These are phyloP conservation scores for Anoplopoma fimbria DNA, from an alignment of 2,113 vertebrate species.

Conservation along the genomic window DNA sequence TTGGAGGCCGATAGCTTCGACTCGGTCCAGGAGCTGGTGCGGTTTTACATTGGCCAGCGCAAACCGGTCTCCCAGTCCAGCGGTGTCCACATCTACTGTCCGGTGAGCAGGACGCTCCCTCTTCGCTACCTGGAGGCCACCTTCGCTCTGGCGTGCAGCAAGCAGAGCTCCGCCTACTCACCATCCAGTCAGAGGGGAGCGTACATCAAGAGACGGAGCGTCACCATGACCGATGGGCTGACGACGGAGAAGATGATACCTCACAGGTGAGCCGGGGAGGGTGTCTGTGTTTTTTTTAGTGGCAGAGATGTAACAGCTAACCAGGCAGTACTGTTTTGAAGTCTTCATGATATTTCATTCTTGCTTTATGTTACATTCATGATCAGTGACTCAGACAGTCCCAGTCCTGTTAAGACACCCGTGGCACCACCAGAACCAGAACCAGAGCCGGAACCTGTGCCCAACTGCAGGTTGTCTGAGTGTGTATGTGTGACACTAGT, in stretches of 20 bases:
- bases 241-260: constrained; percentile 94
- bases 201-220: constrained; percentile 95
- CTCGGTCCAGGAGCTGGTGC: constrained; percentile 91
- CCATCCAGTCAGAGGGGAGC: constrained; percentile 91
- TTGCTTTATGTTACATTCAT: constrained; percentile 60
- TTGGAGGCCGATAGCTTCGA: constrained; percentile 95
- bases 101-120: constrained; percentile 95
- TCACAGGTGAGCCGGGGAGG: constrained; percentile 87
- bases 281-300: background rate
- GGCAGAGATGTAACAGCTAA: background rate
- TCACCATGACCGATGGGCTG: constrained; percentile 96
- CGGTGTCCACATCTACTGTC: constrained; percentile 93
- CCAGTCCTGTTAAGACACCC: constrained; percentile 75
- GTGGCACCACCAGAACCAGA: constrained; percentile 70
- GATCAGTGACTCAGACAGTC: constrained; percentile 79
- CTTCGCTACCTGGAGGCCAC: constrained; percentile 98
- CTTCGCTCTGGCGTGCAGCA: constrained; percentile 89
- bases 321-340: background rate
- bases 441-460: constrained; percentile 74
- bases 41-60: constrained; percentile 92
- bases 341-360: constrained; percentile 25
- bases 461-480: constrained; percentile 78
- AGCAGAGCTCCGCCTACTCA: constrained; percentile 86
- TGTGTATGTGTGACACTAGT: constrained; percentile 47
- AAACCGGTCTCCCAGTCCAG: constrained; percentile 91